Conservation (phyloP, 1,140 invertebrate genomes). For the Bombus soroeensis region DNA sequence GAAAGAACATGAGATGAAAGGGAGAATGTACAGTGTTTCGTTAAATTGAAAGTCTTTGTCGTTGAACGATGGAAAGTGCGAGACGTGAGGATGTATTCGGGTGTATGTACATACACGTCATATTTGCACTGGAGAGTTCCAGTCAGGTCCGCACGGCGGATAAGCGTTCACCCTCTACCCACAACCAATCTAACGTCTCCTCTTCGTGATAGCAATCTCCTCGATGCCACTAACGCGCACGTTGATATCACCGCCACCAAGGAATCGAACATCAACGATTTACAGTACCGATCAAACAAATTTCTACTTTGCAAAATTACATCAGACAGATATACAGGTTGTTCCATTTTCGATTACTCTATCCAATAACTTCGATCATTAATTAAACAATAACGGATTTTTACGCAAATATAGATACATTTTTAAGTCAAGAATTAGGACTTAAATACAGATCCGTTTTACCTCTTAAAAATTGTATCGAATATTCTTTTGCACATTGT, state of each 20-base stretch:
- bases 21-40: slow-evolving; percentile 10
- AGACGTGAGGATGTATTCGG: neutral
- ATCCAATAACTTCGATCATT: too few species aligned
- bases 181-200: slow-evolving; percentile 59
- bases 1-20: neutral
- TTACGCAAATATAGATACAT: too few species aligned
- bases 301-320: neutral
- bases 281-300: neutral
- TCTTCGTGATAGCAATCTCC: neutral
- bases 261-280: neutral
- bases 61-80: slow-evolving; percentile 1
- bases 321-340: neutral
- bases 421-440: too few species aligned
- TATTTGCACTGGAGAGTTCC: slow-evolving; percentile 50
- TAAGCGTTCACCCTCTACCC: slow-evolving; percentile 63
- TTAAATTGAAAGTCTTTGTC: neutral
- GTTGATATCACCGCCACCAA: slow-evolving; percentile 59
- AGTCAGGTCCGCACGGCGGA: slow-evolving; percentile 71
- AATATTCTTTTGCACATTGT: too few species aligned
- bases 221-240: neutral
- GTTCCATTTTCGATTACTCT: neutral
- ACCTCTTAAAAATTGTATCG: too few species aligned
- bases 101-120: slow-evolving; percentile 25
- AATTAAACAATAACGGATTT: too few species aligned
- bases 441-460: too few species aligned